These are phyloP conservation scores for Trogon surrucura DNA, from an alignment of 2,113 vertebrate species.

Conservation along the genomic window DNA sequence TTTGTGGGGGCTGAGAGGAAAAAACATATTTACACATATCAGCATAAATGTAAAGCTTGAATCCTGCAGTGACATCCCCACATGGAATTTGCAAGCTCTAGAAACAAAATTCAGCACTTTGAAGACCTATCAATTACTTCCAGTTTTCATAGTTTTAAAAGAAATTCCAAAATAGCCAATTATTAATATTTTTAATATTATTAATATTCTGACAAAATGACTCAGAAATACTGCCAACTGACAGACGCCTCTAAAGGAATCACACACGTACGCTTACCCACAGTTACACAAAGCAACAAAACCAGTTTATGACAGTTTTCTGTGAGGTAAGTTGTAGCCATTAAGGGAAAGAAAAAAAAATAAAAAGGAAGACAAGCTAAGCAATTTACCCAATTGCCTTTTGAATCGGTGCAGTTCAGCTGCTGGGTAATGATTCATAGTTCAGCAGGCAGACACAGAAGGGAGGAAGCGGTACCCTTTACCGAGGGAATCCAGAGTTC, in stretches of 20 bases:
- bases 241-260: not conserved
- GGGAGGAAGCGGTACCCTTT: not conserved
- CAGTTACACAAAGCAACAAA: not conserved
- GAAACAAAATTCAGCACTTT: not conserved
- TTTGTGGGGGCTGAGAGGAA: not conserved
- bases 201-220: not conserved
- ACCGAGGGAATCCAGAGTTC: not conserved
- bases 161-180: not conserved
- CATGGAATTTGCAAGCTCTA: not conserved
- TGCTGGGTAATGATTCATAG: not conserved
- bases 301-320: not conserved
- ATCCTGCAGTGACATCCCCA: not conserved
- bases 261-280: not conserved
- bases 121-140: not conserved
- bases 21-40: not conserved
- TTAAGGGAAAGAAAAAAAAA: not conserved
- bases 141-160: not conserved
- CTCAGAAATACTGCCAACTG: not conserved
- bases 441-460: not conserved
- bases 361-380: not conserved
- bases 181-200: not conserved
- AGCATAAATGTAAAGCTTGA: not conserved
- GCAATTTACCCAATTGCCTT: not conserved
- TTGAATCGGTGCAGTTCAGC: not conserved
- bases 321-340: rapidly evolving